Evolutionary conservation across 2,797 vertebrate species (phyloP).

Genomic region (Heliangelus exortis): DNA sequence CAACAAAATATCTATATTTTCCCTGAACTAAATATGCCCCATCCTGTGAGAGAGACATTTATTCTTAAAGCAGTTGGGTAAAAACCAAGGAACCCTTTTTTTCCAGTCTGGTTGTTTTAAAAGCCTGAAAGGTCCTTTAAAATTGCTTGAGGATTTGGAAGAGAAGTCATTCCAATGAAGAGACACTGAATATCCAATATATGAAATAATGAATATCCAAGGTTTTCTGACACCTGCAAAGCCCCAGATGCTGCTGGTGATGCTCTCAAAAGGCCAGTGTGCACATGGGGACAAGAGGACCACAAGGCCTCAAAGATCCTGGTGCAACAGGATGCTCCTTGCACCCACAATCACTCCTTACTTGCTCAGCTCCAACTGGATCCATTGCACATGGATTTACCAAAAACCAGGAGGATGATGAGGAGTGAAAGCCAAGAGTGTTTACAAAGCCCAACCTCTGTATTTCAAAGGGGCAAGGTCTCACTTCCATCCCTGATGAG

Average conservation of each 20-base stretch:
- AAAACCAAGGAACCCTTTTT: not conserved
- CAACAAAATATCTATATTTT: not conserved
- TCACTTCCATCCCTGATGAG: not conserved
- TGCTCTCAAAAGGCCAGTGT: not conserved
- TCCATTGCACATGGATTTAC: not conserved
- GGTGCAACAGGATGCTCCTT: not conserved
- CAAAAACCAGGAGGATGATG: not conserved
- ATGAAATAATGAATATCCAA: not conserved
- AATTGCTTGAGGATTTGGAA: not conserved
- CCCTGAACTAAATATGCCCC: not conserved
- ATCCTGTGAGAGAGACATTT: not conserved
- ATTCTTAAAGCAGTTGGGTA: not conserved
- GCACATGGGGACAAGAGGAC: not conserved
- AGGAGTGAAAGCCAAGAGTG: not conserved
- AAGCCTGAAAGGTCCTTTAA: not conserved
- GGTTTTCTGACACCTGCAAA: not conserved
- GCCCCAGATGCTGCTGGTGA: not conserved
- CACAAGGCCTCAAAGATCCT: not conserved
- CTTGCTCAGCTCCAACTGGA: not conserved
- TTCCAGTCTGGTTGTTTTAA: not conserved
- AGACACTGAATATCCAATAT: not conserved
- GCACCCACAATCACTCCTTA: rapidly evolving
- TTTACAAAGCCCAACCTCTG: not conserved
- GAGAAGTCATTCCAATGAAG: not conserved
- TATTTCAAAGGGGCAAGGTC: not conserved